Evolutionary conservation across 2,888 invertebrate genomes (phyloP).

Genomic region (Rosalia funebris): DNA sequence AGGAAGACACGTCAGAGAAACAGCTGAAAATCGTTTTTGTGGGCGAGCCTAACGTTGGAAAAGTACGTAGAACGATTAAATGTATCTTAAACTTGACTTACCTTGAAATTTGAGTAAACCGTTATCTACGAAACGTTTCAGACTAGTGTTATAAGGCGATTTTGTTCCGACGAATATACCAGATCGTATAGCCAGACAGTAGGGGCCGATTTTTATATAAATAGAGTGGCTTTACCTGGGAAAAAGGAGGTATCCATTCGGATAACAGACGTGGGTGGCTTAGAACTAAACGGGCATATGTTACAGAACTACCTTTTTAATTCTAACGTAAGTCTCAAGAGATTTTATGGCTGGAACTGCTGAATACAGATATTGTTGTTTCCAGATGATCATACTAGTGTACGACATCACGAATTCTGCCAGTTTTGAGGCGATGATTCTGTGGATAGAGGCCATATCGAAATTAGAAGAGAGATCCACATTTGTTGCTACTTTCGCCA

Average conservation of each 20-base stretch:
- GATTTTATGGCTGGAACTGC: too few relatives aligned
- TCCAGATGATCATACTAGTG: slow-evolving; percentile 80
- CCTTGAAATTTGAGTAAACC: too few relatives aligned
- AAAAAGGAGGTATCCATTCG: slow-evolving; percentile 74
- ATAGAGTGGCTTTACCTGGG: slow-evolving; percentile 69
- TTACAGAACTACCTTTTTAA: slow-evolving; percentile 78
- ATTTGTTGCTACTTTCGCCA: slow-evolving; percentile 67
- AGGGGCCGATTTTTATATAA: slow-evolving; percentile 79
- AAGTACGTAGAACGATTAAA: slow-evolving; percentile 67
- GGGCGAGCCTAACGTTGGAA: slow-evolving; percentile 84
- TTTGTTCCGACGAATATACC: slow-evolving; percentile 74
- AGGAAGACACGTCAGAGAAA: slow-evolving; percentile 71
- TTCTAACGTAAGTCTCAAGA: slow-evolving; percentile 75
- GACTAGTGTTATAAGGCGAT: slow-evolving; percentile 73
- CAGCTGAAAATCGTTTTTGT: slow-evolving; percentile 82
- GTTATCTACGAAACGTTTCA: too few relatives aligned
- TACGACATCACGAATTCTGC: slow-evolving; percentile 85
- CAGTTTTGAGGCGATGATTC: slow-evolving; percentile 80
- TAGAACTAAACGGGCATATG: slow-evolving; percentile 80
- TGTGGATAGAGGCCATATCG: slow-evolving; percentile 74
- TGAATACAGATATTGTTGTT: slow-evolving; percentile 17
- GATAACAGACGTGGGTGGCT: slow-evolving; percentile 88
- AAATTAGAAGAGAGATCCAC: slow-evolving; percentile 63
- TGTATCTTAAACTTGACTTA: background rate
- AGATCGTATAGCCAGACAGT: slow-evolving; percentile 72